Evolutionary conservation across 2,113 vertebrate species (phyloP), one percentile per base, ranked within the genome.

Genomic region (Toxostoma redivivum): DNA sequence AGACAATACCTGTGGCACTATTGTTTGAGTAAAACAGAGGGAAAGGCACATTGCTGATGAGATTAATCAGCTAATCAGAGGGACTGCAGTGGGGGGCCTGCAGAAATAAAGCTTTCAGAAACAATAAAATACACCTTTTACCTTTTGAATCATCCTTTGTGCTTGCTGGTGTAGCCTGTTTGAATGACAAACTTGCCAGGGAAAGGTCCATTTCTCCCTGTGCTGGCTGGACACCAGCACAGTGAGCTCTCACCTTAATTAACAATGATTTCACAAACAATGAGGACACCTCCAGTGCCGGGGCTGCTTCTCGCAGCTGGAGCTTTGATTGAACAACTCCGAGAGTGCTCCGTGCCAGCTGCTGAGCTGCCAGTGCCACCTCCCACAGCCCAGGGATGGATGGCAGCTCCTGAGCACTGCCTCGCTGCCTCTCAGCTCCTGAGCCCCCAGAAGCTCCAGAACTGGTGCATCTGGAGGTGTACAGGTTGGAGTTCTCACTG

Each of bases 211-310:
- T 81, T 94, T 57, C 56, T 84, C 69, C 82, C 65, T 22, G 38
- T 4, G 12, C 13, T 80, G 40, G n/a, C 79, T 48, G 64, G 80
- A 12, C 31, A 20, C 23, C 38, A 42, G 56, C 85, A 56, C 88
- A 60, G 88, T 38, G 88, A 86, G 90, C 53, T 71, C 76, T 71
- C 88, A 67, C 85, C 88, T 86, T 93, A 94, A 93, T 82, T 95
- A 93, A 64, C 85, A 71, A 30, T 0, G 15, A 78, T 95, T 92
- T 77, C 70, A 71, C 81, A 95, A 81, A 30, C 80, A 56, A 28
- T 71, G 11, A 38, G 1, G 44, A 23, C 30, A 45, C 90, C 86
- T 92, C 90, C 71, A 27, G 94, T 0, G 2, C 65, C 0, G 67
- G 6, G 93, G 42, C 91, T 81, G 89, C 57, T 79, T 22, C 88